phyloP scores from a whole-genome alignment of 2,113 vertebrate genomes.

The Sciurus niger region DNA sequence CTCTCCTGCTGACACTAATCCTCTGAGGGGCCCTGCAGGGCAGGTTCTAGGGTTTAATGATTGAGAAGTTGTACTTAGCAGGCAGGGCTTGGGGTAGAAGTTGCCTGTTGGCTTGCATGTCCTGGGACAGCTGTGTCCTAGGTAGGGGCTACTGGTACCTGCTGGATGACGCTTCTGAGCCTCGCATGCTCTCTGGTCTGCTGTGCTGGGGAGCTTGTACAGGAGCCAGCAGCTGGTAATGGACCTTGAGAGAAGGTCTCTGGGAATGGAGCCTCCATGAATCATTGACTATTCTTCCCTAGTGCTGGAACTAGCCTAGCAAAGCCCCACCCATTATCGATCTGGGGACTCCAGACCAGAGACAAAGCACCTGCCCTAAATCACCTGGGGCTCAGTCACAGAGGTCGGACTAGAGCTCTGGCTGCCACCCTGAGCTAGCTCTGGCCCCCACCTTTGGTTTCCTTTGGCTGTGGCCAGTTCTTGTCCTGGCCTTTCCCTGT shows the following conservation, averaged over 20 bases:
- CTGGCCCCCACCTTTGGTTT: background rate
- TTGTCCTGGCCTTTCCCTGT: background rate
- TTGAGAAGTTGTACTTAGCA: no score
- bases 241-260: no score
- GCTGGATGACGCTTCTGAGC: background rate
- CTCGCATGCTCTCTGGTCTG: background rate
- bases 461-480: background rate
- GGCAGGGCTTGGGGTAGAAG: background rate
- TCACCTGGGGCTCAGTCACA: background rate
- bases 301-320: no score
- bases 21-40: background rate
- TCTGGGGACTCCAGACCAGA: background rate
- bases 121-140: background rate
- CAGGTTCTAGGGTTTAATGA: background rate
- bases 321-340: background rate
- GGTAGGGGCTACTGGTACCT: background rate
- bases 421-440: rapidly evolving
- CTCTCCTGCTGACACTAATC: background rate
- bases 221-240: no score
- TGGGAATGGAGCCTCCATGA: no score
- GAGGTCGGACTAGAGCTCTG: background rate
- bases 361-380: background rate
- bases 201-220: no score
- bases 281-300: no score
- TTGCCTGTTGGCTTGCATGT: background rate